phyloP scores from a whole-genome alignment of 2,113 vertebrate species.

The Podarcis muralis region DNA sequence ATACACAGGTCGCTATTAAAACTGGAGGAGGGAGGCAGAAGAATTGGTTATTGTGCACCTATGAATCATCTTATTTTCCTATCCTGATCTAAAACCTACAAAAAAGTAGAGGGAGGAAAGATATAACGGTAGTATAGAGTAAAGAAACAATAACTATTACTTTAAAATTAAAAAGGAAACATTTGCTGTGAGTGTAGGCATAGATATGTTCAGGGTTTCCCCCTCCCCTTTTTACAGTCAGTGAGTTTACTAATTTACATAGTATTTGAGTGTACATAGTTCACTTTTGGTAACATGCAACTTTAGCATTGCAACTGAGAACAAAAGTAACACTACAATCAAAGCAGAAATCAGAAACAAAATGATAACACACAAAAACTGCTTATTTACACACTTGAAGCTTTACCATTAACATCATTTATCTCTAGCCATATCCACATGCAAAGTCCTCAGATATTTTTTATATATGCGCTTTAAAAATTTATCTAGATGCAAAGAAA shows the following conservation, averaged over 20 bases:
- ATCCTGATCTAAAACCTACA: constrained; percentile 50
- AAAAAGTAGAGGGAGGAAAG: constrained; percentile 58
- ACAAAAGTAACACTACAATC: constrained; percentile 65
- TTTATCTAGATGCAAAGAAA: constrained; percentile 75
- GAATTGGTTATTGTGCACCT: constrained; percentile 67
- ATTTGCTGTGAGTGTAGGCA: constrained; percentile 46
- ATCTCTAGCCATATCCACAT: constrained; percentile 69
- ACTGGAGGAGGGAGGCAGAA: constrained; percentile 25
- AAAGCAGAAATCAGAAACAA: constrained; percentile 74
- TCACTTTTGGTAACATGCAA: constrained; percentile 76
- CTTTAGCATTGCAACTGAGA: constrained; percentile 72
- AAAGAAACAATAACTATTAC: constrained; percentile 55
- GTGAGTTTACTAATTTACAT: constrained; percentile 83
- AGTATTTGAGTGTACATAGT: constrained; percentile 75
- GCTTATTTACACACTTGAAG: constrained; percentile 65
- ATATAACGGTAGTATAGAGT: constrained; percentile 50
- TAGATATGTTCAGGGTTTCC: constrained; percentile 30
- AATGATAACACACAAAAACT: constrained; percentile 72
- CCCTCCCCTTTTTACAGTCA: constrained; percentile 62
- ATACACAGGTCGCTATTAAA: constrained; percentile 58
- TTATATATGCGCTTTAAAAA: constrained; percentile 76
- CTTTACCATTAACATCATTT: constrained; percentile 60
- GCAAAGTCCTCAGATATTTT: constrained; percentile 58
- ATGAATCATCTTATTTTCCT: constrained; percentile 64
- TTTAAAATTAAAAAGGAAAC: constrained; percentile 49